Base-by-base conservation (phyloP, 2,888 invertebrate genomes). In the Melanchra persicariae region DNA sequence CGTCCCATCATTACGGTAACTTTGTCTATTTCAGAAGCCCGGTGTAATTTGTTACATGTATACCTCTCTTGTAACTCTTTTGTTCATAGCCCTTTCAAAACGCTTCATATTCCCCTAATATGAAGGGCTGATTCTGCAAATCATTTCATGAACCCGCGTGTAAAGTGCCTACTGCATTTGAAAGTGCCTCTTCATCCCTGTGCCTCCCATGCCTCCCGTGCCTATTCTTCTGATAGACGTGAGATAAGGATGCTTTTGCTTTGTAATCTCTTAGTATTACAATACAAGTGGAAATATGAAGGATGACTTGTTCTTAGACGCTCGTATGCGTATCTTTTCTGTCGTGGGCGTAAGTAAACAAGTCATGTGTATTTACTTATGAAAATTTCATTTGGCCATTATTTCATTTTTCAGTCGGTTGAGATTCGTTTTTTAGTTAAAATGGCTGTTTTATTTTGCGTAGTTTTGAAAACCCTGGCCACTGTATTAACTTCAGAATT, bases 111-210 rank as follows among this genome's bases (percentile, higher is more conserved):
- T 12, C 26, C 19, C 9, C 15, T 45, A 19, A 45, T 19, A 54
- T 9, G 54, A 61, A 66, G 58, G 67, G 58, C 52, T 67, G 67
- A 67, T 59, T 66, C n/a, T 62, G 80, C 61, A 74, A 77, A 62
- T 77, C 62, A 77, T 60, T 37, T 61, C 57, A 75, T 69, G n/a
- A 69, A 70, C 34, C 60, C 47, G 49, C 54, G 60, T 69, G n/a
- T 52, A 57, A 54, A 75, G 76, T 64, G 37, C 34, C 37, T 64
- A 49, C 80, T 79, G 67, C 69, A 52, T 69, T 75, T 26, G 37
- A 61, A 77, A 77, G 76, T 69, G 77, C 76, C 47, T 57, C 63
- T 64, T 80, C 63, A 80, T 69, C 24, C 61, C 47, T n/a, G 12
- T 34, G 17, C 19, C 43, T 47, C 26, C 1, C 40, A 24, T 17